A percentile compares a stretch with the other conserved stretches of the same genome.
These are phyloP conservation scores for Danio albolineatus DNA, from an alignment of 2,797 vertebrate genomes.

Conservation along the genomic window DNA sequence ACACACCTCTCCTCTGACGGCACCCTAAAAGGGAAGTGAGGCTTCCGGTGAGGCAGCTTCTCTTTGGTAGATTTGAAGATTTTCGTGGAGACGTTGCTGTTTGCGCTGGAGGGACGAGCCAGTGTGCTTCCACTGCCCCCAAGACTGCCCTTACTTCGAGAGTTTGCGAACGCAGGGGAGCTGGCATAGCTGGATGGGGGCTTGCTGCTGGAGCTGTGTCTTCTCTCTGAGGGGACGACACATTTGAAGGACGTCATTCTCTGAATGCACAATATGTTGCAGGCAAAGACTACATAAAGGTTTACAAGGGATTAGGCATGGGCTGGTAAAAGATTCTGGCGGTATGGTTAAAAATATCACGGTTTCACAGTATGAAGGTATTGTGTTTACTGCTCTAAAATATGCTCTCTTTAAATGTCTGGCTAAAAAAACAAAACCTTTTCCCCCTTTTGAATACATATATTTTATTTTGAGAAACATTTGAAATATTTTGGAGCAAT, in stretches of 20 bases:
- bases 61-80: constrained; percentile 97
- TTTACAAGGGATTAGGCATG: neutral
- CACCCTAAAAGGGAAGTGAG: constrained; percentile 86
- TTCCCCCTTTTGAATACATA: too few species aligned
- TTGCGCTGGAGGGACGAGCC: constrained; percentile 81
- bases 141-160: constrained; percentile 77
- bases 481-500: too few species aligned
- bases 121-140: constrained; percentile 76
- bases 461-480: too few species aligned
- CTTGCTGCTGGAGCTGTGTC: constrained; percentile 94
- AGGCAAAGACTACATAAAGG: neutral
- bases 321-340: too few species aligned
- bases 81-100: constrained; percentile 86
- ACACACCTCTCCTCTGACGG: constrained; percentile 82
- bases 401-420: too few species aligned
- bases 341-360: too few species aligned
- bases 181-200: constrained; percentile 76
- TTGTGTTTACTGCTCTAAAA: too few species aligned
- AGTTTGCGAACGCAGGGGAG: constrained; percentile 82
- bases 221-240: constrained; percentile 88
- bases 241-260: neutral
- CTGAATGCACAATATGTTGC: neutral
- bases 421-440: too few species aligned
- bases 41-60: constrained; percentile 92
- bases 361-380: too few species aligned